Evolutionary conservation across 2,888 invertebrate genomes (phyloP).

Genomic region (Brachyptera putata): DNA sequence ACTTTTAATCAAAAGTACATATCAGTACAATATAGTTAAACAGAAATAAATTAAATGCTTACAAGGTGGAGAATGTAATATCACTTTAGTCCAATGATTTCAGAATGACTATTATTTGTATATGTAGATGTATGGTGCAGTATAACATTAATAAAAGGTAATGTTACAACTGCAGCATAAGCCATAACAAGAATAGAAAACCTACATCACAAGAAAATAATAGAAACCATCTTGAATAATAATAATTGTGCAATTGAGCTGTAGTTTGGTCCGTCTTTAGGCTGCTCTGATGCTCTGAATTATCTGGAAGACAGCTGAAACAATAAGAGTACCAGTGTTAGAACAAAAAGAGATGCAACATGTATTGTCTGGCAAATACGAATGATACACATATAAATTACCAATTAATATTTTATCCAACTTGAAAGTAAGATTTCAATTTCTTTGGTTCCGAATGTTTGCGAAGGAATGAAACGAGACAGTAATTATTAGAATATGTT

Average conservation of each 20-base stretch:
- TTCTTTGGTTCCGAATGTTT: no score
- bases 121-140: background rate
- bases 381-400: no score
- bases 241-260: conserved; percentile 6
- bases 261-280: conserved; percentile 47
- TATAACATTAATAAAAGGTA: background rate
- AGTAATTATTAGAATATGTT: no score
- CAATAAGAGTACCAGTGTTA: no score
- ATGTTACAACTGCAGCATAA: background rate
- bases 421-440: no score
- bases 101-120: background rate
- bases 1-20: background rate
- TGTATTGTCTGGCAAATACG: no score
- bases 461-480: no score
- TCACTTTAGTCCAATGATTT: conserved; percentile 14
- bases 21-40: background rate
- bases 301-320: conserved; percentile 91
- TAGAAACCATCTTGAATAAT: background rate
- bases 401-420: no score
- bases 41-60: conserved; percentile 21
- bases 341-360: no score
- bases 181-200: conserved; percentile 4
- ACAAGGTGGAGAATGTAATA: conserved; percentile 18
- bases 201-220: background rate
- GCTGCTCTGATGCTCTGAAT: conserved; percentile 91